These are phyloP conservation scores for Leptopilina myrica DNA, from an alignment of 2,888 invertebrate genomes.

Conservation along the genomic window DNA sequence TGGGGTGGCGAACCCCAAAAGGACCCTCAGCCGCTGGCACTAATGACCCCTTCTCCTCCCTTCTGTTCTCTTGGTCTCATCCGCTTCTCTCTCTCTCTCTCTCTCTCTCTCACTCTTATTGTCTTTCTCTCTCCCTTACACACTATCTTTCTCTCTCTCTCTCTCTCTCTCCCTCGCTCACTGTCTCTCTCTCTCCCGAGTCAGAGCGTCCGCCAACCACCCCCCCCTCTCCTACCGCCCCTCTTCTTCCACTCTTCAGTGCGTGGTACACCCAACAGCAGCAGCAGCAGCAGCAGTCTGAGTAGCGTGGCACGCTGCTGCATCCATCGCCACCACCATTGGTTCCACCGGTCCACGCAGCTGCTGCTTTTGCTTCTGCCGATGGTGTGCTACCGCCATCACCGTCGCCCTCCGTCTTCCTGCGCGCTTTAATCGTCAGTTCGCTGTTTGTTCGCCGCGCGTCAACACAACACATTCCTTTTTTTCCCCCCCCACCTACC, in stretches of 20 bases:
- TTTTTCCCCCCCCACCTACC: no score
- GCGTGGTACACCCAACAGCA: conserved; percentile 39
- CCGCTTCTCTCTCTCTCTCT: conserved; percentile 56
- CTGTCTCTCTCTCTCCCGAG: background rate
- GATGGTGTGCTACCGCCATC: conserved; percentile 59
- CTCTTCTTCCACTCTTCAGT: conserved; percentile 61
- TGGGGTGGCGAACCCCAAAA: conserved; percentile 72
- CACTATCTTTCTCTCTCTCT: conserved; percentile 16
- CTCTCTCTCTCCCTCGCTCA: conserved; percentile 21
- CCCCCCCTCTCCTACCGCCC: conserved; percentile 49
- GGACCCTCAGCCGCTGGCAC: conserved; percentile 65
- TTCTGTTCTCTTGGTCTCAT: conserved; percentile 41
- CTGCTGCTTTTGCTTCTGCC: conserved; percentile 58
- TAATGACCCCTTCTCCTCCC: conserved; percentile 65
- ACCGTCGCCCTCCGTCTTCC: conserved; percentile 55
- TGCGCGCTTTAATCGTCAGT: conserved; percentile 46
- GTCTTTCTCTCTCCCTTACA: conserved; percentile 43
- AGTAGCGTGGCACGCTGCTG: conserved; percentile 45
- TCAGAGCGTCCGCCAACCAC: conserved; percentile 41
- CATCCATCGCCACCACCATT: conserved; percentile 66
- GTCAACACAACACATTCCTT: conserved; percentile 45
- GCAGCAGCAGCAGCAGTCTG: conserved; percentile 46
- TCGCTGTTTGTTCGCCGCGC: conserved; percentile 46
- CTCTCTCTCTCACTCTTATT: conserved; percentile 48
- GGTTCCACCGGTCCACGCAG: conserved; percentile 74